Evolutionary conservation across 2,797 vertebrate species (phyloP), one percentile per base, ranked within the genome.

Genomic region (Sebastes hubbsi): DNA sequence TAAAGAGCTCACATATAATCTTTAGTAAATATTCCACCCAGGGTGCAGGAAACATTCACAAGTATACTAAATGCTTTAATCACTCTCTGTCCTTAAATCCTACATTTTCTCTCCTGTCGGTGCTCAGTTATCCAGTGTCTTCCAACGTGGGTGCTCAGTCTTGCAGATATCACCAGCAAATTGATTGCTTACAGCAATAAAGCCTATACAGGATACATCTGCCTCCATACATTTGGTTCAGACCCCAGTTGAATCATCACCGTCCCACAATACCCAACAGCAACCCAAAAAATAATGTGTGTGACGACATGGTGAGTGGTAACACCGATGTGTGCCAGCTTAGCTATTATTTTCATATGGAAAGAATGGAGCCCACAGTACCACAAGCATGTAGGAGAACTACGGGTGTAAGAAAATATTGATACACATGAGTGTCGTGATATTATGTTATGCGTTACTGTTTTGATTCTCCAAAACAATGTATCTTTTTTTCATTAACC

Each of bases 71-170:
- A 22, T 13, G 34, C 11, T 38, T 63, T 16, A 18, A 58, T 56
- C 5, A 56, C 7, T 60, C 8, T 42, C 8, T 68, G 49, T 36
- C 22, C 42, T 49, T 77, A n/a, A 27, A 6, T 22, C 18, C 22
- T 42, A 5, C 24, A 24, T 42, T 25, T 14, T 42, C 36, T 4
- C 30, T 63, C n/a, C 30, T 10, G 25, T 60, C 61, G 36, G 6
- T 63, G 58, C 24, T 75, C 59, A 73, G 8, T 84, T 65, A 77
- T 74, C 69, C 30, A 38, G 46, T n/a, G 24, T 52, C 59, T 22
- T 82, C n/a, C 32, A 27, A 6, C 11, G 29, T 22, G 14, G 62
- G 38, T 64, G 55, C 59, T 80, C 65, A 30, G 27, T 83, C 69
- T 62, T 75, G 58, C 46, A 77, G 69, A 62, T 64, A 46, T 75